These are phyloP conservation scores for Diglossa brunneiventris DNA, from an alignment of 2,113 vertebrate genomes.

Conservation along the genomic window DNA sequence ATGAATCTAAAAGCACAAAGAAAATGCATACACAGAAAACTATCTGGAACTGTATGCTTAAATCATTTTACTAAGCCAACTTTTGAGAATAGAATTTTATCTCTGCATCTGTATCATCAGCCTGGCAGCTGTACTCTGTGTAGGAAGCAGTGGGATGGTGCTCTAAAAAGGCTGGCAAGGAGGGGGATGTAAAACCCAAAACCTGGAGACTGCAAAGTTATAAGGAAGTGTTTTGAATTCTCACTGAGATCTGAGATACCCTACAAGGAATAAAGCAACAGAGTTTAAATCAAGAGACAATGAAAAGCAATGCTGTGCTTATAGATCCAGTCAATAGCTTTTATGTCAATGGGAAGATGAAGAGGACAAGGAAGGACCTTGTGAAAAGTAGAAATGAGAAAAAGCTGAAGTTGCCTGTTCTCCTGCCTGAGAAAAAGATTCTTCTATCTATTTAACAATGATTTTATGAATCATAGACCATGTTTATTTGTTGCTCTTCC, in stretches of 20 bases:
- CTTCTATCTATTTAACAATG: neutral
- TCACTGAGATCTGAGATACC: neutral
- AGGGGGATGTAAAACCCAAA: slow-evolving; percentile 1
- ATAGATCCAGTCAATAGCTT: neutral
- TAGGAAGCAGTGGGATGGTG: slow-evolving; percentile 44
- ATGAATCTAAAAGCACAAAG: neutral
- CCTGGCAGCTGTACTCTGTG: slow-evolving; percentile 42
- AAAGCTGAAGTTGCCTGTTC: neutral
- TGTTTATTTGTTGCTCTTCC: neutral
- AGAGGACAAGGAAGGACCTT: neutral
- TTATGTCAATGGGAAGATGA: neutral
- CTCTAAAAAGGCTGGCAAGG: slow-evolving; percentile 17
- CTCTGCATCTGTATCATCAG: slow-evolving; percentile 27
- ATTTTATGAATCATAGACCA: neutral
- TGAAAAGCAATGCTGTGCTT: neutral
- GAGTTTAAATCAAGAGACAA: neutral
- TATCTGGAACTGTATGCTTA: neutral
- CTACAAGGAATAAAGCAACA: neutral
- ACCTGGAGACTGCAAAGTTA: neutral
- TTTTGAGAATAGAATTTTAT: neutral
- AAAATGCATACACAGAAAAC: neutral
- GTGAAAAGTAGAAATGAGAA: neutral
- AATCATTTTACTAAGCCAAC: neutral
- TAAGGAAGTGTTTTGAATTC: neutral
- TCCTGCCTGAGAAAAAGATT: neutral